Base-by-base conservation (phyloP, 2,113 vertebrate genomes). In the Perca fluviatilis region DNA sequence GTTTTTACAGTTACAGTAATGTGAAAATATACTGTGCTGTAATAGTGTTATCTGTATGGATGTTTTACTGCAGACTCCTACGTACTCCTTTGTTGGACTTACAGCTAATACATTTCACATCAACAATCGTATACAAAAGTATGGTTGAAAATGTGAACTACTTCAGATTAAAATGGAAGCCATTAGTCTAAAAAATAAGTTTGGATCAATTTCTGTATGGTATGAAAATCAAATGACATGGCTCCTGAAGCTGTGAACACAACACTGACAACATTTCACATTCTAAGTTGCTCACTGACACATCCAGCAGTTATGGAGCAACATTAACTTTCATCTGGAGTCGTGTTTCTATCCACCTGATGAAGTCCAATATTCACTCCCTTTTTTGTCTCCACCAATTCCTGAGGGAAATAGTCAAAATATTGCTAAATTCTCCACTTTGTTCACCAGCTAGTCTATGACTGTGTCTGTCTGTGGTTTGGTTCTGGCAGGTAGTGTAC, bases 1-100 rank as follows among this genome's bases (percentile, higher is more conserved):
- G 6, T 25, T 47, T 67, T 46, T 73, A 9, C 62, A 69, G 30
- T 62, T 5, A 72, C 60, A 72, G 50, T 43, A 63, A 36, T 69
- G 40, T 64, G n/a, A 25, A 50, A 65, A 66, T 6, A 66, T 6
- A 50, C 64, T 49, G 23, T 49, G 23, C 12, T n/a, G n/a, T 25
- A 23, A 51, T 13, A 62, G 19, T 40, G 16, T 60, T 30, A 62
- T 19, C 2, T 27, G 51, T 40, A 50, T 4, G 6, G 1, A 51
- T 66, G 25, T 18, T 58, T 23, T 23, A 21, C 19, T 30, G 18
- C 13, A 2, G 14, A 58, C 46, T 36, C 4, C 40, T 46, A 3
- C 51, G 25, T 30, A 15, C 27, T 36, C 30, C 30, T 70, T 53
- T 69, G 27, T 15, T 19, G 16, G 54, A 14, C 25, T 33, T 66